Conservation (phyloP, 2,113 vertebrate genomes). For the Muntiacus muntjak region DNA sequence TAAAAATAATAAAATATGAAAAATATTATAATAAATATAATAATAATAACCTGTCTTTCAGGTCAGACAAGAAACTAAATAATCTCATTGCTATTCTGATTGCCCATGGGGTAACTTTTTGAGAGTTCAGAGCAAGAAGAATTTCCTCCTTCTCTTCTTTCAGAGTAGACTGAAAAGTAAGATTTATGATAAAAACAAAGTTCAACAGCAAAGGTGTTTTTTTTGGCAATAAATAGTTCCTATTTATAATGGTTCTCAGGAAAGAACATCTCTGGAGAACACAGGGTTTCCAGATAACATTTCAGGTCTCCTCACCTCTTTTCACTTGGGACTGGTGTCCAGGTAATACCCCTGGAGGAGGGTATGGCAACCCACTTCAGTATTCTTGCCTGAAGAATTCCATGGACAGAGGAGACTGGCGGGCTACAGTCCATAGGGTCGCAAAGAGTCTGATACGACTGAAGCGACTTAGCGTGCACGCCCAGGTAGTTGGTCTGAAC, state of each 20-base stretch:
- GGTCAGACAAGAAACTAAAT: not conserved
- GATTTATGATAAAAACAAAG: not conserved
- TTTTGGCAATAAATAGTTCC: not conserved
- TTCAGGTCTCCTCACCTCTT: not conserved
- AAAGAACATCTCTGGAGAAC: not conserved
- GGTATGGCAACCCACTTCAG: not conserved
- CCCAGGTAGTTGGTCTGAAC: not conserved
- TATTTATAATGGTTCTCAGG: not conserved
- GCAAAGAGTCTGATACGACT: not conserved
- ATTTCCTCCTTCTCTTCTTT: not conserved
- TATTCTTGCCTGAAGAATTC: not conserved
- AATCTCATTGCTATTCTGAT: not conserved
- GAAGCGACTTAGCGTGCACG: accelerated
- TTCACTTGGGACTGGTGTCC: not conserved
- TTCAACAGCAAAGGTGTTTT: not conserved
- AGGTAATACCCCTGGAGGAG: not conserved
- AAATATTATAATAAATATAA: not conserved
- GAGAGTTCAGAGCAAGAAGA: not conserved
- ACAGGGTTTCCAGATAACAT: not conserved
- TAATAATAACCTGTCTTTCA: no score
- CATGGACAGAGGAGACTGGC: not conserved
- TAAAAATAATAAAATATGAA: not conserved
- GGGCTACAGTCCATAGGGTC: not conserved
- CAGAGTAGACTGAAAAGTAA: not conserved
- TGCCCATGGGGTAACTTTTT: not conserved